Evolutionary conservation across 2,797 vertebrate species (phyloP).

Genomic region (Ctenosaura bakeri): DNA sequence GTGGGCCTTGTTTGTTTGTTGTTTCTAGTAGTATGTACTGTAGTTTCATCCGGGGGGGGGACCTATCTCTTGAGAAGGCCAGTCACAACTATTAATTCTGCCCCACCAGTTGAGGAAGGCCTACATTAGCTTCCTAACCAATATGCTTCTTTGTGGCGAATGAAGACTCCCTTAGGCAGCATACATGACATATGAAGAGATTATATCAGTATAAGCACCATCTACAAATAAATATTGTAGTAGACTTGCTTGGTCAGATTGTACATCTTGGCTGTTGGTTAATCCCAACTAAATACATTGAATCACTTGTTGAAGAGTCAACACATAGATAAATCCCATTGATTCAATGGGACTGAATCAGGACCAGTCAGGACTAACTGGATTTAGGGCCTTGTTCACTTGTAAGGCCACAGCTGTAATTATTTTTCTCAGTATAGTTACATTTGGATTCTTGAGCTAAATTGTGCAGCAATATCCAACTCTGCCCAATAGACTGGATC

Average conservation of each 20-base stretch:
- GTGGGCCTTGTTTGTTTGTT: not conserved
- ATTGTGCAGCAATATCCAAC: not conserved
- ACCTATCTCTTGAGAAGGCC: too few relatives aligned
- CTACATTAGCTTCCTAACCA: not conserved
- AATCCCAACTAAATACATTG: too few relatives aligned
- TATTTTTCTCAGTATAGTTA: not conserved
- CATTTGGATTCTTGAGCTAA: not conserved
- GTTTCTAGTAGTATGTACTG: too few relatives aligned
- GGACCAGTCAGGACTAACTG: too few relatives aligned
- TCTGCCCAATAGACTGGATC: not conserved
- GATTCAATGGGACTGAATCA: too few relatives aligned
- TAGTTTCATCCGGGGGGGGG: not conserved
- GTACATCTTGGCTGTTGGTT: not conserved
- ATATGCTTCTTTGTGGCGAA: not conserved
- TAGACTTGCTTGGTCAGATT: not conserved
- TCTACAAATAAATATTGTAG: not conserved
- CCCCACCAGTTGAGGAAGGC: not conserved
- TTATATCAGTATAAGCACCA: not conserved
- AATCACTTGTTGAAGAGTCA: too few relatives aligned
- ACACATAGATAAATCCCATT: too few relatives aligned
- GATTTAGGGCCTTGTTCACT: too few relatives aligned
- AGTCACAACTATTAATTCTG: not conserved
- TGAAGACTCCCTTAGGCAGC: not conserved
- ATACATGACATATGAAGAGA: not conserved
- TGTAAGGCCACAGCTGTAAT: not conserved